Evolutionary conservation across 2,113 vertebrate species (phyloP), one percentile per base, ranked within the genome.

Genomic region (Puntigrus tetrazona): DNA sequence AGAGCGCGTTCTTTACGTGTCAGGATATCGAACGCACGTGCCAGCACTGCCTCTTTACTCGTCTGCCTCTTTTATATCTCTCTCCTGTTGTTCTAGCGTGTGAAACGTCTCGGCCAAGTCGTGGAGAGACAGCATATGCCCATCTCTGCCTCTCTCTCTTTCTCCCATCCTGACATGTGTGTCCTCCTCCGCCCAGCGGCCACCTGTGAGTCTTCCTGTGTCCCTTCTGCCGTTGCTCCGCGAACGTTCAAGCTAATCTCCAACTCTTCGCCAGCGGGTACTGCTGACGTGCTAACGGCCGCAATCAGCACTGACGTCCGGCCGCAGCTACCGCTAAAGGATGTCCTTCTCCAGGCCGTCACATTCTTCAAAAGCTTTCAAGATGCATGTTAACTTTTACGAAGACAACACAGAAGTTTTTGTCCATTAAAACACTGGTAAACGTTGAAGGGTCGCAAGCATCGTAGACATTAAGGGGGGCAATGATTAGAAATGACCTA

Each of bases 91-190:
- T 87, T 83, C 89, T 91, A 90, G 86, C 89, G 86, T 65, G 57
- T 88, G 80, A 89, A 89, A 87, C 88, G 75, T 70, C 75, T 85
- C 36, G 69, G 89, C 90, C 91, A 87, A 90, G 85, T 88, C 89
- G 86, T 87, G 88, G 84, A 92, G 89, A 87, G 82, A 87, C 88
- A 91, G 86, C 92, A 92, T 92, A 93, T 91, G 90, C 76, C 89
- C 41, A 73, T 87, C 10, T 87, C 29, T 84, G 43, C 88, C 86
- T 86, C 85, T 83, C 86, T 78, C 85, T 88, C 85, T 41, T 85
- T 76, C 76, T 85, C 72, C 75, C 77, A 85, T 81, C 84, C 88
- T 85, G 88, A 91, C 91, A 89, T 87, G 86, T 85, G 91, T 86
- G 85, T 88, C 91, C 90, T 92, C 92, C 91, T 91, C 89, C 87